Evolutionary conservation across 2,888 invertebrate species (phyloP), one percentile per base, ranked within the genome.

Genomic region (Dryobotodes eremita): DNA sequence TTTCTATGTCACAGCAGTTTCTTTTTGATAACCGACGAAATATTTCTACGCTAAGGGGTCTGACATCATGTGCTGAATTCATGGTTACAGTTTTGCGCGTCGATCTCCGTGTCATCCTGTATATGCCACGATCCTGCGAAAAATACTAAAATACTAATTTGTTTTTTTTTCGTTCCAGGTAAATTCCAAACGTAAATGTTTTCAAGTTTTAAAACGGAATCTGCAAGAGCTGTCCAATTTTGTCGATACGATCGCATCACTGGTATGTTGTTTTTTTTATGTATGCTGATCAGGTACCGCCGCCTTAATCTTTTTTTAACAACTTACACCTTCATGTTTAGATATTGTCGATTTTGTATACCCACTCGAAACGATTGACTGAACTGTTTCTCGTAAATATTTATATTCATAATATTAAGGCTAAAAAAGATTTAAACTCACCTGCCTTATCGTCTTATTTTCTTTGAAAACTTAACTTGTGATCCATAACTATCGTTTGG

Each of bases 341-440:
- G 90, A 90, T 92, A 93, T 92, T 90, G 86, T 87, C 88, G 83
- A 90, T 92, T 93, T 91, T 89, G 89, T 90, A 87, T 88, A 89
- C 75, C 75, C 84, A 89, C 89, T 89, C 87, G 84, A 89, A 90
- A 89, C 88, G 86, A 89, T 91, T 87, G 76, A 79, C 90, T 89
- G 75, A 89, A 91, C 82, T 82, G 88, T 84, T 85, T 83, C 86
- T 89, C 89, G 89, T 93, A 93, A 93, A 94, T 92, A 92, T 93
- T 93, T 93, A 92, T 92, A 48, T 55, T 31, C 7, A 26, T 15
- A 48, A 7, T 42, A 46, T 23, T 10, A 57, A n/a, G 4, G 57
- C n/a, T 46, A 13, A 75, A 48, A 79, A 74, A 57, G 26, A 8
- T 62, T 72, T 65, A 23, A 64, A 61, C 59, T 72, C 64, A 15